Conservation (phyloP, 2,888 invertebrate genomes). For the Dynastes hyllus region DNA sequence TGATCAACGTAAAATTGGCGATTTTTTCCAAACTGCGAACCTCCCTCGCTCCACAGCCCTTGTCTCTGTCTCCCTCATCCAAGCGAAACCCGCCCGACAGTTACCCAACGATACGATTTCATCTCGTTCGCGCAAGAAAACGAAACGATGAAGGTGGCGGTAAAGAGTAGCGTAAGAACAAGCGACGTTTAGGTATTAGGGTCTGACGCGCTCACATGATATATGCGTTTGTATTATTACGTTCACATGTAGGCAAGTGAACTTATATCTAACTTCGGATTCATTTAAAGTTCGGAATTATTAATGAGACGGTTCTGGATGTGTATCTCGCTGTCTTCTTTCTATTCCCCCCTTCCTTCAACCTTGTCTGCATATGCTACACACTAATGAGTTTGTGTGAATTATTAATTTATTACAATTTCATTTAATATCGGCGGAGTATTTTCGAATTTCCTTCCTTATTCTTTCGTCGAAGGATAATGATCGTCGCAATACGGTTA, state of each 20-base stretch:
- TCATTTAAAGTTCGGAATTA: constrained; percentile 69
- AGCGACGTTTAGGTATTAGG: constrained; percentile 59
- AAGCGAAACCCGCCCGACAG: constrained; percentile 33
- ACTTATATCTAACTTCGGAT: constrained; percentile 68
- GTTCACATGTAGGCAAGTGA: constrained; percentile 65
- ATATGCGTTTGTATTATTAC: constrained; percentile 66
- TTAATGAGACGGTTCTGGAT: constrained; percentile 69
- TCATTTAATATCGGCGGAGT: constrained; percentile 61
- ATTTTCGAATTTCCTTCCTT: constrained; percentile 32
- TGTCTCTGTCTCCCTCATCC: constrained; percentile 18
- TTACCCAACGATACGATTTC: constrained; percentile 30
- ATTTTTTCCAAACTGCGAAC: constrained; percentile 32
- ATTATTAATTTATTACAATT: constrained; percentile 69
- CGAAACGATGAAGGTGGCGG: constrained; percentile 47
- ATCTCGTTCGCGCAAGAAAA: constrained; percentile 44
- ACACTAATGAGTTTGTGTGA: constrained; percentile 69
- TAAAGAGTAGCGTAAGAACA: constrained; percentile 55
- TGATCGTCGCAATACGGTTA: constrained; percentile 14
- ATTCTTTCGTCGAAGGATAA: neutral
- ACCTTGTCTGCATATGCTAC: constrained; percentile 64
- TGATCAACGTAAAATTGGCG: constrained; percentile 41
- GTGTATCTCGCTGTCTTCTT: constrained; percentile 60
- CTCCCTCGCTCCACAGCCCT: neutral
- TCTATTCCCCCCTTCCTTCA: neutral
- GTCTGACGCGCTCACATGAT: constrained; percentile 61